Conservation (phyloP, 2,888 invertebrate genomes). For the Antheraea assamensis region DNA sequence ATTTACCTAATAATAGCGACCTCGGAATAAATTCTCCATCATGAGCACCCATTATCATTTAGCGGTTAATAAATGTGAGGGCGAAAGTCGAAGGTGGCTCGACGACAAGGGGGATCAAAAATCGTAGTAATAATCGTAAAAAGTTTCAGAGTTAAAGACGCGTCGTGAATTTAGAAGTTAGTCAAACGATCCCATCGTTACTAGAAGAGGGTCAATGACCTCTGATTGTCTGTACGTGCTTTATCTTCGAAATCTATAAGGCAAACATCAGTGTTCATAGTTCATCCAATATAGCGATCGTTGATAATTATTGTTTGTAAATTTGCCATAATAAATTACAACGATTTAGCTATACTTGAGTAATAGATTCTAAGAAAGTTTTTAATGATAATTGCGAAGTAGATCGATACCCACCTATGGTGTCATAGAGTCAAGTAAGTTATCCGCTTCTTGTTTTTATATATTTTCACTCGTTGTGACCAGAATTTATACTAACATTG, state of each 20-base stretch:
- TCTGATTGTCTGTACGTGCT: conserved; percentile 42
- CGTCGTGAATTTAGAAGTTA: conserved; percentile 67
- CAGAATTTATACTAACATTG: too few relatives aligned
- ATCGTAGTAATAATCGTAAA: conserved; percentile 76
- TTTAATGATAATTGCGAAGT: too few relatives aligned
- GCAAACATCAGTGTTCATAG: background rate
- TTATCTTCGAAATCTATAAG: conserved; percentile 44
- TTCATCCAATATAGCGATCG: conserved; percentile 8
- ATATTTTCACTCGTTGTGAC: too few relatives aligned
- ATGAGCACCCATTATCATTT: conserved; percentile 70
- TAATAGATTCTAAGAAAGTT: too few relatives aligned
- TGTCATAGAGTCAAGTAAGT: too few relatives aligned
- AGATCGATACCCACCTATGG: too few relatives aligned
- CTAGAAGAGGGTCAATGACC: conserved; percentile 49
- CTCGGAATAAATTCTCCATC: conserved; percentile 62
- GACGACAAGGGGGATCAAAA: conserved; percentile 67
- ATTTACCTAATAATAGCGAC: conserved; percentile 46
- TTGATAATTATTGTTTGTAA: conserved; percentile 5
- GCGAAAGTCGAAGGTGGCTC: conserved; percentile 64
- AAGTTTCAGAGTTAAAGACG: conserved; percentile 73
- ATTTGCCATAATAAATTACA: background rate
- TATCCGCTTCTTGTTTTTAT: too few relatives aligned
- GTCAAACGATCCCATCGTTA: conserved; percentile 63
- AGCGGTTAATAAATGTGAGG: conserved; percentile 73
- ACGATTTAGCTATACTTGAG: too few relatives aligned